Conservation (phyloP, 1,140 invertebrate species). For the Drosophila biarmipes region DNA sequence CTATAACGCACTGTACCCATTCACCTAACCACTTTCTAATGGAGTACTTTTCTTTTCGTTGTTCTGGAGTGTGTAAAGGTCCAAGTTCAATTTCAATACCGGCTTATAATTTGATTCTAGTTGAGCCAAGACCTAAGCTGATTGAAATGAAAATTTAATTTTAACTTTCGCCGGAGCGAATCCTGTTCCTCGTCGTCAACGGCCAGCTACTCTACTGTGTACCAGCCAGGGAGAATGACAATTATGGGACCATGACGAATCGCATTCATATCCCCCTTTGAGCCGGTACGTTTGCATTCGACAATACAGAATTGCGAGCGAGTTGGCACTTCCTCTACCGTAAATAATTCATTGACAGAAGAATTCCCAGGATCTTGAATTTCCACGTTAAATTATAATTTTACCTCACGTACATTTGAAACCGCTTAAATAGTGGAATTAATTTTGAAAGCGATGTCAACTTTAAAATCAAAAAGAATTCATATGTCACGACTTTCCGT, state of each 20-base stretch:
- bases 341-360: slow-evolving; percentile 24
- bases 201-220: background rate
- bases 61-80: background rate
- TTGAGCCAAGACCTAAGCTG: slow-evolving; percentile 23
- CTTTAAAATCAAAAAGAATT: background rate
- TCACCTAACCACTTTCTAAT: slow-evolving; percentile 6
- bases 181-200: background rate
- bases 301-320: slow-evolving; percentile 1
- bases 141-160: slow-evolving; percentile 35
- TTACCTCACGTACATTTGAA: background rate
- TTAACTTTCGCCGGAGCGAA: slow-evolving; percentile 3
- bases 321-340: background rate
- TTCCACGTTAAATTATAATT: background rate
- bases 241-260: slow-evolving; percentile 15
- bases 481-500: background rate
- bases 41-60: background rate
- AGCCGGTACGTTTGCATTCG: background rate
- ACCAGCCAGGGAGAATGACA: background rate
- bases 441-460: background rate
- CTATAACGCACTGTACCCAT: background rate
- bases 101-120: slow-evolving; percentile 36
- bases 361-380: background rate
- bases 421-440: background rate
- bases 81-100: slow-evolving; percentile 33
- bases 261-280: slow-evolving; percentile 18